A percentile compares a stretch with the other conserved stretches of the same genome.
Conservation (phyloP, 2,113 vertebrate species). For the Micromys minutus region DNA sequence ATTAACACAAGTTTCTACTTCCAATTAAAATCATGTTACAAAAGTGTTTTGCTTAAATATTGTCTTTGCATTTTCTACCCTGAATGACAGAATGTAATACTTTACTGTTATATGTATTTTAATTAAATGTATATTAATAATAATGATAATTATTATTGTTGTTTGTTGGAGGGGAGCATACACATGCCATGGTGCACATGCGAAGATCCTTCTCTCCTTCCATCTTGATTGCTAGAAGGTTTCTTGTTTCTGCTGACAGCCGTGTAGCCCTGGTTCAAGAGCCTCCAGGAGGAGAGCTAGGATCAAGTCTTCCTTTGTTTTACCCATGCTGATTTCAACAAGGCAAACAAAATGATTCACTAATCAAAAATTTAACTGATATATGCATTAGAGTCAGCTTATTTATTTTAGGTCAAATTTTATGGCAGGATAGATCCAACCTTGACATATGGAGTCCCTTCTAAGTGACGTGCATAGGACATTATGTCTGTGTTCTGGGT, state of each 20-base stretch:
- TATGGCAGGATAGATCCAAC: constrained; percentile 2
- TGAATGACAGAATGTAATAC: not conserved
- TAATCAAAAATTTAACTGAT: constrained; percentile 35
- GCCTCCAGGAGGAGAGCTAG: not conserved
- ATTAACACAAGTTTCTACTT: not conserved
- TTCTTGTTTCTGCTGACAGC: not conserved
- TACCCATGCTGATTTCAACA: not conserved
- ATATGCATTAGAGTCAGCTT: not conserved
- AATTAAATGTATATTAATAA: not conserved
- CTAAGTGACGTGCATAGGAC: not conserved
- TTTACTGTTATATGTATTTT: not conserved
- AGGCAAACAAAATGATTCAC: constrained; percentile 18
- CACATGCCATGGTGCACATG: not conserved
- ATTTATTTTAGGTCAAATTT: constrained; percentile 40
- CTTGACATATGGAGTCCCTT: not conserved
- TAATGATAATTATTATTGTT: not conserved
- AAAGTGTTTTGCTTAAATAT: not conserved
- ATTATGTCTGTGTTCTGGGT: constrained; percentile 43
- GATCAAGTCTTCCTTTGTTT: constrained; percentile 5
- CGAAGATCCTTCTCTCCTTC: not conserved
- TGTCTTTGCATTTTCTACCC: not conserved
- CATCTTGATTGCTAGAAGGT: not conserved
- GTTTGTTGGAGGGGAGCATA: not conserved
- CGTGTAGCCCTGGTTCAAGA: not conserved
- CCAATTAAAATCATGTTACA: not conserved